phyloP scores from a whole-genome alignment of 2,888 invertebrate species.

The Tetragnatha montana region DNA sequence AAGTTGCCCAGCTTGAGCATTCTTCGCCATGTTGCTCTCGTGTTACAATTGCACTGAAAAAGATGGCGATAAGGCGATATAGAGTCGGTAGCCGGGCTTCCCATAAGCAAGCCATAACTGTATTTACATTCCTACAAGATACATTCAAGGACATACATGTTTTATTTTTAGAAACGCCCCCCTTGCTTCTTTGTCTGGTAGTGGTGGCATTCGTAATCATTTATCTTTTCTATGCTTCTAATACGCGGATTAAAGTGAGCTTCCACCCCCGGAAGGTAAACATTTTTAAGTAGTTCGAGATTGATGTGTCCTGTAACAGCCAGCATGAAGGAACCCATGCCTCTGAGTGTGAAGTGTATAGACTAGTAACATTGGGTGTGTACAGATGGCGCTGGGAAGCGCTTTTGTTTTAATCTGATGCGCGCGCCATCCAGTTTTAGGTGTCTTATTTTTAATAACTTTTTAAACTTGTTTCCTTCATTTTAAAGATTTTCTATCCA shows the following conservation, averaged over 20 bases:
- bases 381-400: background rate
- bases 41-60: conserved; percentile 39
- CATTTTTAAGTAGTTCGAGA: background rate
- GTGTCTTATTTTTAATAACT: background rate
- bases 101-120: conserved; percentile 46
- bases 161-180: conserved; percentile 24
- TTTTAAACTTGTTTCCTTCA: background rate
- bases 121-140: conserved; percentile 58
- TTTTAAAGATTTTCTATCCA: too few relatives aligned
- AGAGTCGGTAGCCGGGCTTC: conserved; percentile 28
- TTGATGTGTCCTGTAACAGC: too few relatives aligned
- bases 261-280: conserved; percentile 55
- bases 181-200: conserved; percentile 14
- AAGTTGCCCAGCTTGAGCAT: conserved; percentile 42
- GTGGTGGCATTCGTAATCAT: conserved; percentile 18
- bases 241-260: conserved; percentile 60
- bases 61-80: conserved; percentile 51
- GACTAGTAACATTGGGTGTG: background rate
- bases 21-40: conserved; percentile 19
- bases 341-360: background rate
- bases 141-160: conserved; percentile 50
- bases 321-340: too few relatives aligned
- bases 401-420: background rate
- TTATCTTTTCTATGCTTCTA: conserved; percentile 50
- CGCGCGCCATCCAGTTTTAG: background rate